These are phyloP conservation scores for Hydriomena furcata DNA, from an alignment of 2,888 invertebrate genomes.

Conservation along the genomic window DNA sequence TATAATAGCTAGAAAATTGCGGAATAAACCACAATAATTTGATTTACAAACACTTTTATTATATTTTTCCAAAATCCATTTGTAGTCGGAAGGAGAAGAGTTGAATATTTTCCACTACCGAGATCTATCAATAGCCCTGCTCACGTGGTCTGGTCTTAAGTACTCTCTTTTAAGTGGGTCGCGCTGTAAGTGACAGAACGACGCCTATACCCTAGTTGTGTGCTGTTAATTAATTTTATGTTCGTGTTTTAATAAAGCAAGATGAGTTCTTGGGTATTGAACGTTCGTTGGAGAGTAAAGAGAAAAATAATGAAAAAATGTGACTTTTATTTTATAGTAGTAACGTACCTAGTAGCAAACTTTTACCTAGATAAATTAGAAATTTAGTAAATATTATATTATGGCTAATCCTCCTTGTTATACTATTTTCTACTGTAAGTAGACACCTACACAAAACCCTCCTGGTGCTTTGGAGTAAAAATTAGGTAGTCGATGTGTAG, in stretches of 20 bases:
- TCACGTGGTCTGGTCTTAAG: conserved; percentile 30
- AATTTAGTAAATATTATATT: too few species aligned
- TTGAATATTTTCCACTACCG: neutral
- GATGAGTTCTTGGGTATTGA: neutral
- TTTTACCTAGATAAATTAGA: too few species aligned
- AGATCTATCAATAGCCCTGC: conserved; percentile 7
- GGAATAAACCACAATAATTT: too few species aligned
- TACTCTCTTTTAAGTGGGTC: conserved; percentile 50
- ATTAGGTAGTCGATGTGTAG: too few species aligned
- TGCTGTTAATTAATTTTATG: conserved; percentile 55
- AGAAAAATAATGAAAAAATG: neutral
- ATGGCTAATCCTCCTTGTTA: too few species aligned
- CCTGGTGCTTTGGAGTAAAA: too few species aligned
- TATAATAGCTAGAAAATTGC: too few species aligned
- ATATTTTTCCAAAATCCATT: neutral
- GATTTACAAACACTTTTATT: too few species aligned
- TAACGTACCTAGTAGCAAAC: too few species aligned
- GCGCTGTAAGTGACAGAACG: conserved; percentile 59
- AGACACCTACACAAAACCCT: too few species aligned
- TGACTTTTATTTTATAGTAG: too few species aligned
- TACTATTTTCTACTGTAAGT: too few species aligned
- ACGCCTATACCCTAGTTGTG: conserved; percentile 43
- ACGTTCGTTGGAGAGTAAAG: neutral
- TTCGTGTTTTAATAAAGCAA: conserved; percentile 27
- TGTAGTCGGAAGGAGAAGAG: neutral